Evolutionary conservation across 2,888 invertebrate genomes (phyloP).

Genomic region (Dynastes tityus): DNA sequence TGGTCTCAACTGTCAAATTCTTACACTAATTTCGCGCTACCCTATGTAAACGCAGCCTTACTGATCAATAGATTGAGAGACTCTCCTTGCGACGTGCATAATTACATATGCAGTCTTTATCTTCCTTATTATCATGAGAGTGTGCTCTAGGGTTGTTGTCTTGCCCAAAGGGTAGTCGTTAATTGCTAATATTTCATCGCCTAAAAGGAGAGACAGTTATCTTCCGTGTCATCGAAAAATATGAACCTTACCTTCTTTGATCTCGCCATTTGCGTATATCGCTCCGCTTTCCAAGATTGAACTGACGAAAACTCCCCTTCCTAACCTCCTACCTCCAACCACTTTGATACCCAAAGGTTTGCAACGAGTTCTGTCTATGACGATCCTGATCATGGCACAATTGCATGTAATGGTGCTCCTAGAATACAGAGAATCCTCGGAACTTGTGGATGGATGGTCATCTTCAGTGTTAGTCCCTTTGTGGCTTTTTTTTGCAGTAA

Average conservation of each 20-base stretch:
- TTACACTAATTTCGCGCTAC: too few relatives aligned
- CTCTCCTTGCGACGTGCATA: not conserved
- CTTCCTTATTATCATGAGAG: slow-evolving; percentile 3
- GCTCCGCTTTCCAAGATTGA: not conserved
- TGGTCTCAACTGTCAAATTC: too few relatives aligned
- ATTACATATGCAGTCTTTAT: not conserved
- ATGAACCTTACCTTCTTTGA: not conserved
- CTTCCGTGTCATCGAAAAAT: not conserved
- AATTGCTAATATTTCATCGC: not conserved
- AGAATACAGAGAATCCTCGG: too few relatives aligned
- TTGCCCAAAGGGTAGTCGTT: not conserved
- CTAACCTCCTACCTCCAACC: not conserved
- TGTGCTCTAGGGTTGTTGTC: not conserved
- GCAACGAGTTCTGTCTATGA: not conserved
- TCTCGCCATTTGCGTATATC: not conserved
- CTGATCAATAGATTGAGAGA: not conserved
- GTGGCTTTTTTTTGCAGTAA: too few relatives aligned
- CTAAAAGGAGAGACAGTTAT: not conserved
- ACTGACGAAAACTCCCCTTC: not conserved
- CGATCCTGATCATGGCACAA: not conserved
- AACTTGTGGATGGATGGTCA: too few relatives aligned
- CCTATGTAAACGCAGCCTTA: too few relatives aligned
- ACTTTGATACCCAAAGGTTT: not conserved
- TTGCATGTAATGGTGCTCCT: not conserved
- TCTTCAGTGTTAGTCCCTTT: too few relatives aligned